Base-by-base conservation (phyloP, 2,888 invertebrate species). In the Schizotus pectinicornis region DNA sequence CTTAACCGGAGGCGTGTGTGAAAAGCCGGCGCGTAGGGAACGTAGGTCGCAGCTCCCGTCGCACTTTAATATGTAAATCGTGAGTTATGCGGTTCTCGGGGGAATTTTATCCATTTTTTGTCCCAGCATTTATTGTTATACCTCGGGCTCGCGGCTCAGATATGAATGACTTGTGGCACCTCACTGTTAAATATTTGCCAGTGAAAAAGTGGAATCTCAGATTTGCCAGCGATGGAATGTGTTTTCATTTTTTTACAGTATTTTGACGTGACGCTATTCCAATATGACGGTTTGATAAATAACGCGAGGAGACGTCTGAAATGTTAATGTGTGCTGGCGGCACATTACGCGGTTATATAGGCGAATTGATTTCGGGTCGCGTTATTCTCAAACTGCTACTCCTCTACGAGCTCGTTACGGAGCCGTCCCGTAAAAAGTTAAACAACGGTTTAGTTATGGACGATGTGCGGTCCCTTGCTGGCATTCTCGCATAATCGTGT, bases 61-160 rank as follows among this genome's bases (percentile, higher is more conserved):
- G 46, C 45, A 59, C 58, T 61, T 58, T 61, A 65, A 66, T 68
- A 70, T 70, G 69, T 62, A 70, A 70, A 70, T 70, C 65, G 62
- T 58, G 57, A 69, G 65, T 65, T 70, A 68, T 65, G 70, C 63
- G 59, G 60, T 58, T 63, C 68, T 54, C 66, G n/a, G 47, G 67
- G 56, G 69, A 66, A 62, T 62, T 67, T 63, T 60, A 61, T 62
- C 65, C 67, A 63, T 65, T 59, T 68, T 68, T 69, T 67, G 68
- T 65, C 58, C 64, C 60, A 52, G 61, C 65, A 64, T 69, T 69
- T 69, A 69, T 69, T 66, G 65, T 66, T 65, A 60, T 61, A 63
- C 56, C 62, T 62, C 56, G 22, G 49, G 47, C 59, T 56, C 55
- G 60, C 63, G 56, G 61, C 62, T 63, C 56, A 61, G 63, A 65